Conservation (phyloP, 1,140 invertebrate species). For the Pachypeltis micranthus region DNA sequence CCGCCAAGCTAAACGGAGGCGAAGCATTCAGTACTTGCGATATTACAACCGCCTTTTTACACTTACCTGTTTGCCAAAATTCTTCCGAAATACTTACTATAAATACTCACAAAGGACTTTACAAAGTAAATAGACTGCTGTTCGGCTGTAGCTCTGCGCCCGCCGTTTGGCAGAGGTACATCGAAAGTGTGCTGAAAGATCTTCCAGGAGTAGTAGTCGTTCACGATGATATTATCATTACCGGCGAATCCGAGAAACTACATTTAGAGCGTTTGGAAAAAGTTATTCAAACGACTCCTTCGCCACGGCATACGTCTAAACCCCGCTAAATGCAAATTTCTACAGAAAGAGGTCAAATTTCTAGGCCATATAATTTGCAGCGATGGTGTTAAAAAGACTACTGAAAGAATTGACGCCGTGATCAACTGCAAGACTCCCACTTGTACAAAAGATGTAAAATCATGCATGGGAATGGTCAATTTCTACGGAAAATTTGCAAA, state of each 20-base stretch:
- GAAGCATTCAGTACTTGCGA: not conserved
- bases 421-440: no score
- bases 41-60: constrained; percentile 1
- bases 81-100: not conserved
- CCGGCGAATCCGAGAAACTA: not conserved
- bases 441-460: no score
- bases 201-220: not conserved
- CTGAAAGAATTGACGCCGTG: not conserved
- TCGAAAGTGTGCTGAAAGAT: not conserved
- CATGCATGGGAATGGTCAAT: no score
- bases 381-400: not conserved
- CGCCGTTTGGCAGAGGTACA: constrained; percentile 3
- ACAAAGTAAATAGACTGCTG: not conserved
- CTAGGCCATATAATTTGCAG: constrained; percentile 1
- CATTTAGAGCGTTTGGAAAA: not conserved
- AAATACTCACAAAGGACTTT: not conserved
- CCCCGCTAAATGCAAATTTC: not conserved
- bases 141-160: not conserved
- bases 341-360: constrained; percentile 2
- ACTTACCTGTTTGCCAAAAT: not conserved
- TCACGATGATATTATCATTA: not conserved
- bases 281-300: not conserved
- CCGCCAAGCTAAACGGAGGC: not conserved
- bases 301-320: not conserved
- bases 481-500: no score